Percentiles rank a stretch among this genome's conserved stretches.
Conservation (phyloP, 2,113 vertebrate species). For the Seriola rivoliana region DNA sequence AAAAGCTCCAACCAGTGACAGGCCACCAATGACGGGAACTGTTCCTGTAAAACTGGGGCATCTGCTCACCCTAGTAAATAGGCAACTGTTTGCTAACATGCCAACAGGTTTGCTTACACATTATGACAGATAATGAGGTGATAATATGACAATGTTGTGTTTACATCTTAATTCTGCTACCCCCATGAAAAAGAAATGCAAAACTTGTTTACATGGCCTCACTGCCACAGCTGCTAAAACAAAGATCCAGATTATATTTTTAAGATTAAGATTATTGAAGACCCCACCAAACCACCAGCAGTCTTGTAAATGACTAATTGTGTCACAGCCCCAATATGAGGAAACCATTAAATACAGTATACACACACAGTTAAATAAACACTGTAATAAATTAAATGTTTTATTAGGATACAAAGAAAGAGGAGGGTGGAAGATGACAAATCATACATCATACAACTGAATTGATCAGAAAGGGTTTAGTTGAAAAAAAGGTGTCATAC, state of each 20-base stretch:
- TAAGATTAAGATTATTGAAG: constrained; percentile 11
- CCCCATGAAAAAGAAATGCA: background rate
- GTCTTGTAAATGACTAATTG: background rate
- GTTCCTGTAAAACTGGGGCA: too few species aligned
- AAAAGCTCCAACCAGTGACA: too few species aligned
- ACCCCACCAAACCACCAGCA: constrained; percentile 10
- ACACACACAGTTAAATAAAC: background rate
- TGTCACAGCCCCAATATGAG: constrained; percentile 12
- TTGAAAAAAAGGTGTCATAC: background rate
- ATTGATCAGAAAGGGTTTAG: background rate
- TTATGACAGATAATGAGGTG: background rate
- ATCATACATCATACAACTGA: background rate
- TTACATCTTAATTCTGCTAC: background rate
- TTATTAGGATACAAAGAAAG: background rate
- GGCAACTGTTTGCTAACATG: background rate
- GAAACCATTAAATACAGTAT: too few species aligned
- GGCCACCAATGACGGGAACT: too few species aligned
- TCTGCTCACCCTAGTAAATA: background rate
- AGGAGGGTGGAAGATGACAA: constrained; percentile 5
- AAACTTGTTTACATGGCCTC: constrained; percentile 15
- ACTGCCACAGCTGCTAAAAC: constrained; percentile 32
- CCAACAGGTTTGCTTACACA: background rate
- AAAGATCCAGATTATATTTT: background rate
- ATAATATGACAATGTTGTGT: background rate
- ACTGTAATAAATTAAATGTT: background rate